A percentile compares a stretch with the other conserved stretches of the same genome.
These are phyloP conservation scores for Octodon degus DNA, from an alignment of 2,113 vertebrate genomes.

Conservation along the genomic window DNA sequence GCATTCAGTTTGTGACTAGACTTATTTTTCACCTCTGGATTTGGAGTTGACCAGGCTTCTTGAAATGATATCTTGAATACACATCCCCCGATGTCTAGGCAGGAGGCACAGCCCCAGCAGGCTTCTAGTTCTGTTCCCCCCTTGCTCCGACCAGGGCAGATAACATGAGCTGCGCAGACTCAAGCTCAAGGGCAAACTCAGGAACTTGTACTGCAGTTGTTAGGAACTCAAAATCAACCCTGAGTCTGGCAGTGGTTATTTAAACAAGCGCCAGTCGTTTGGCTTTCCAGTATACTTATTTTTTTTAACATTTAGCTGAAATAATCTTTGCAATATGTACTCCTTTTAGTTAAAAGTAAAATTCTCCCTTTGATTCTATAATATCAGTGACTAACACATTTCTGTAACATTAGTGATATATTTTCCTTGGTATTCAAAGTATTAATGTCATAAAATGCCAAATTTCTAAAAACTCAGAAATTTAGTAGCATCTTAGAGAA, in stretches of 20 bases:
- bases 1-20: not conserved
- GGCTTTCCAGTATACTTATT: not conserved
- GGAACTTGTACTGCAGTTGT: fast-evolving
- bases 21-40: not conserved
- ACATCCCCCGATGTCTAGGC: not conserved
- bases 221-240: not conserved
- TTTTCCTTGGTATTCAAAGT: slow-evolving; percentile 22
- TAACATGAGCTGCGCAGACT: not conserved
- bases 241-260: not conserved
- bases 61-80: not conserved
- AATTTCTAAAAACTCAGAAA: slow-evolving; percentile 28
- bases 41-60: not conserved
- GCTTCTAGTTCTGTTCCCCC: not conserved
- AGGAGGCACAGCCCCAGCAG: not conserved
- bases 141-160: not conserved
- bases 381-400: not conserved
- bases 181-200: no score
- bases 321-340: not conserved
- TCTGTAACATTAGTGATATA: slow-evolving; percentile 19
- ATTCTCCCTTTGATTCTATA: not conserved
- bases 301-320: not conserved
- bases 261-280: not conserved
- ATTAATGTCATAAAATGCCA: not conserved
- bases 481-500: not conserved
- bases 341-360: not conserved